phyloP scores from a whole-genome alignment of 2,797 vertebrate genomes.

The Chloroceryle amazona region DNA sequence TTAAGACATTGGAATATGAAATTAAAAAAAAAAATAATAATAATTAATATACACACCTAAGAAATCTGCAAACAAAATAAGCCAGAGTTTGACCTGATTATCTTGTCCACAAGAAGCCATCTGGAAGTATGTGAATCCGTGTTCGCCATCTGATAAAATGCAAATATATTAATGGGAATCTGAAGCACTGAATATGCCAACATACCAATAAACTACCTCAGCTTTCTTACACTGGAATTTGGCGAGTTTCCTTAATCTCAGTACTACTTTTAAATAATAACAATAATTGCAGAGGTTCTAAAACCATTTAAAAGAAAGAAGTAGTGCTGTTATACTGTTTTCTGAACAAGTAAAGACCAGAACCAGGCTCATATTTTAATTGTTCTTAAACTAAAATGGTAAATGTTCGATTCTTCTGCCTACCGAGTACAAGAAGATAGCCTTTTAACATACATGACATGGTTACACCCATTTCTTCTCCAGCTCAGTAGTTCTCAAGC shows the following conservation, averaged over 20 bases:
- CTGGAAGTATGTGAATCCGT: conserved; percentile 79
- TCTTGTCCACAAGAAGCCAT: conserved; percentile 93
- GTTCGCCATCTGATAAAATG: conserved; percentile 76
- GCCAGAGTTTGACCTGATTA: conserved; percentile 88
- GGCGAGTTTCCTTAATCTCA: background rate
- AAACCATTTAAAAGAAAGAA: background rate
- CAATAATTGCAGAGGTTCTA: background rate
- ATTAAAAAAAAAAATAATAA: background rate
- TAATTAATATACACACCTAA: conserved; percentile 80
- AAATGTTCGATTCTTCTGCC: background rate
- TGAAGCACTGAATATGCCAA: conserved; percentile 18
- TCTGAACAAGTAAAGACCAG: background rate
- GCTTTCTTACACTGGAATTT: background rate
- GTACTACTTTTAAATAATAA: background rate
- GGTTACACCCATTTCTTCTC: background rate
- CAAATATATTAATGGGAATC: conserved; percentile 3
- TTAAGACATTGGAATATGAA: background rate
- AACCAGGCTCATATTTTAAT: background rate
- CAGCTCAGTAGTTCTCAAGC: background rate
- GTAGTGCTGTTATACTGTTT: background rate
- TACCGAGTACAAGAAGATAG: rapidly evolving
- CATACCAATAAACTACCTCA: background rate
- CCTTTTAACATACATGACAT: background rate
- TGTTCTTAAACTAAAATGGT: background rate
- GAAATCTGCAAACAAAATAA: conserved; percentile 80